Conservation (phyloP, 23 tunicate species). For the Oikopleura dioica region DNA sequence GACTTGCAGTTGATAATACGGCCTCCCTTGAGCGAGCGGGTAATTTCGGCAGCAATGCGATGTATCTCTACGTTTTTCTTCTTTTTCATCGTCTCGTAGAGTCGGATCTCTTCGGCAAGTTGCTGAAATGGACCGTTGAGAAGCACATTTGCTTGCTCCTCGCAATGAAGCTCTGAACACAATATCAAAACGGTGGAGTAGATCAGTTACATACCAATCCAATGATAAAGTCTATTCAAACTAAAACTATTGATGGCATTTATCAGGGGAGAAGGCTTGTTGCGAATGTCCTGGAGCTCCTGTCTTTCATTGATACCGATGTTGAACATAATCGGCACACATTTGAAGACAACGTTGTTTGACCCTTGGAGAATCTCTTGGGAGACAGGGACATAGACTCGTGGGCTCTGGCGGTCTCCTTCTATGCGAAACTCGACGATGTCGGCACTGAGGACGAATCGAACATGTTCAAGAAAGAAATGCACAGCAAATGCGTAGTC, state of each 20-base stretch:
- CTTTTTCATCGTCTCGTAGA: not conserved
- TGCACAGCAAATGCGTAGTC: constrained; percentile 10
- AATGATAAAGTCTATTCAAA: not conserved
- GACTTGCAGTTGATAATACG: not conserved
- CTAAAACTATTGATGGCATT: not conserved
- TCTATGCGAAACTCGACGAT: not conserved
- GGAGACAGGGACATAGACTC: not conserved
- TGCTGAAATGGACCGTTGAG: not conserved
- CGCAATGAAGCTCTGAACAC: no score
- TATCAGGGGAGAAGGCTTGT: not conserved
- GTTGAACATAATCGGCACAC: not conserved
- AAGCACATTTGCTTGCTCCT: not conserved
- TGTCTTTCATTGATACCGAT: constrained; percentile 6
- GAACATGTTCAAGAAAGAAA: not conserved
- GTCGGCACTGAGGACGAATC: not conserved
- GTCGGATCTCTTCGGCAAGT: no score
- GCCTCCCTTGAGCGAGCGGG: not conserved
- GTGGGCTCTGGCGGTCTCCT: not conserved
- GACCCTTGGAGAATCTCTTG: not conserved
- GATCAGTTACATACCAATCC: not conserved
- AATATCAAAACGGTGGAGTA: not conserved
- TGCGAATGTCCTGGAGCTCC: not conserved
- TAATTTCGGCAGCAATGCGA: not conserved
- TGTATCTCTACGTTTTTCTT: not conserved
- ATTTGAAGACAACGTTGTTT: not conserved